Percentiles rank a stretch among this genome's conserved stretches.
phyloP scores from a whole-genome alignment of 2,113 vertebrate species.

The Acanthisitta chloris region DNA sequence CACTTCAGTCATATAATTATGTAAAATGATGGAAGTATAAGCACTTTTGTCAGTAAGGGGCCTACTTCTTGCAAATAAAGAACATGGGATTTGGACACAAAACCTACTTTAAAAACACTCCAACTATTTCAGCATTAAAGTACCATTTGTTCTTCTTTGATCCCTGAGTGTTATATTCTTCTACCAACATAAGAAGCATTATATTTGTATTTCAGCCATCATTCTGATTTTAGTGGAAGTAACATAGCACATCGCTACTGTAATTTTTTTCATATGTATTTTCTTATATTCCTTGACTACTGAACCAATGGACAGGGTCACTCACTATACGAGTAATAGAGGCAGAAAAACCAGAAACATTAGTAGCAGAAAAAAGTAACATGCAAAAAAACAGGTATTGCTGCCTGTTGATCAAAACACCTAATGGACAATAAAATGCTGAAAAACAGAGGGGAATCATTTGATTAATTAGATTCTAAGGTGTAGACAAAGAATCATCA shows the following conservation, averaged over 20 bases:
- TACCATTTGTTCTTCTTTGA: neutral
- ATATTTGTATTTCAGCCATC: neutral
- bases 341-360: neutral
- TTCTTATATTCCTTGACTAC: neutral
- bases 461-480: neutral
- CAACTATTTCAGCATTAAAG: neutral
- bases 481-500: no score
- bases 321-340: neutral
- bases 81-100: neutral
- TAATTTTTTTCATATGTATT: neutral
- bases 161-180: neutral
- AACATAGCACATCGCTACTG: neutral
- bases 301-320: neutral
- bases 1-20: neutral
- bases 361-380: neutral
- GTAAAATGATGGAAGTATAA: neutral
- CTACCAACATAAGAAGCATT: neutral
- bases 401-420: neutral
- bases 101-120: neutral
- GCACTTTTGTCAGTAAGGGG: neutral
- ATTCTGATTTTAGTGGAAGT: neutral
- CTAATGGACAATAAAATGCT: no score
- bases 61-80: neutral
- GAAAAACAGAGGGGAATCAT: no score
- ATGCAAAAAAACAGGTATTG: neutral